Base-by-base conservation (phyloP, 2,797 vertebrate species). In the Catharus ustulatus region DNA sequence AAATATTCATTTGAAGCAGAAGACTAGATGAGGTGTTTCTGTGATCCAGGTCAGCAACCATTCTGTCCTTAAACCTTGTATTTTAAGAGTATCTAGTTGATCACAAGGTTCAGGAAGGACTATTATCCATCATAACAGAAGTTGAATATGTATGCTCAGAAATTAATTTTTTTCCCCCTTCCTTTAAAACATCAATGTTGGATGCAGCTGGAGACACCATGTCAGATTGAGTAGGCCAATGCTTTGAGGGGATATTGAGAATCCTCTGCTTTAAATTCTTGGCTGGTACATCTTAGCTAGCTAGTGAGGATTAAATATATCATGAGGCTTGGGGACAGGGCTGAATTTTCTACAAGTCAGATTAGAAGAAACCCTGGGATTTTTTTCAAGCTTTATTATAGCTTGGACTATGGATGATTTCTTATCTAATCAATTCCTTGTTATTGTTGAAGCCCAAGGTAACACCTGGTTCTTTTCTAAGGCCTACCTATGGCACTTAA, bases 371-470 rank as follows among this genome's bases (percentile, higher is more conserved):
- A 63, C 17, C 27, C 69, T 76, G 55, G 59, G 79, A 84, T 81
- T 91, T 88, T 89, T 83, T 85, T 78, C 73, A 69, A 21, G 10
- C 73, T 91, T 90, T 84, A 13, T 63, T 89, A 45, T 62, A 71
- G 55, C 67, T 88, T 76, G 51, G 38, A 84, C 45, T 57, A 46
- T 64, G 68, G 76, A 91, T 86, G 40, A 66, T 90, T 91, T 95
- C 90, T 91, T 76, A 84, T 74, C 74, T 86, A 91, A 94, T 94
- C 77, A 91, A 55, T 89, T 89, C 71, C 26, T 55, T 91, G 42
- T 82, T 95, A 87, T 88, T 95, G 55, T 61, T 79, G 84, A 91
- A 96, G 74, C 67, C 88, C 83, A 86, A 87, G 55, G 93, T 79
- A 94, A 69, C 88, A 86, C 63, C 90, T 87, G 90, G 67, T 90